Evolutionary conservation across 1,140 invertebrate species (phyloP).

Genomic region (Gonatopus flavifemur): DNA sequence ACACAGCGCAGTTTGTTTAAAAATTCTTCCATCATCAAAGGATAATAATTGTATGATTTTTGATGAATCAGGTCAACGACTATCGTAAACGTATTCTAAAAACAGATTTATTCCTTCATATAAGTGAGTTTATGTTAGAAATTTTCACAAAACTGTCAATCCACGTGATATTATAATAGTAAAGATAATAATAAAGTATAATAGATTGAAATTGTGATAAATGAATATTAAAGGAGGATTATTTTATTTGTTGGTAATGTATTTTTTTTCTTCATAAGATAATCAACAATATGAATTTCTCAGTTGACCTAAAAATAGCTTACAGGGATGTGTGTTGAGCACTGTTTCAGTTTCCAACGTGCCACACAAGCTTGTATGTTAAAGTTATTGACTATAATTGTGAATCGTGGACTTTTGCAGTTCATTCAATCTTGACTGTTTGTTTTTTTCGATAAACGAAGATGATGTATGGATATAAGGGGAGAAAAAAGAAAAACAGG

Average conservation of each 20-base stretch:
- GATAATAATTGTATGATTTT: not conserved
- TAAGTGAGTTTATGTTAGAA: not conserved
- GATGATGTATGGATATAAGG: too few relatives aligned
- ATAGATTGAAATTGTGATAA: too few relatives aligned
- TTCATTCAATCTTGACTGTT: constrained; percentile 16
- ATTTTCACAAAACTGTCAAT: not conserved
- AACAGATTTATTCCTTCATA: not conserved
- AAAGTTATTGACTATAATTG: constrained; percentile 37
- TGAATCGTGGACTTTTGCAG: constrained; percentile 32
- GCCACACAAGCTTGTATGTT: constrained; percentile 22
- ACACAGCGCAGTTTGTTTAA: not conserved
- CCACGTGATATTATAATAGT: not conserved
- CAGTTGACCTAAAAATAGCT: constrained; percentile 25
- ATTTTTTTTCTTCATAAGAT: constrained; percentile 39
- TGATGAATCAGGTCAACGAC: not conserved
- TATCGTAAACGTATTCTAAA: not conserved
- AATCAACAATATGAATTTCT: constrained; percentile 29
- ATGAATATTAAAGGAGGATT: constrained; percentile 31
- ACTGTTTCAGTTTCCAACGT: constrained; percentile 19
- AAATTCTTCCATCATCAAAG: not conserved
- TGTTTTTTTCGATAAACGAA: constrained; percentile 23
- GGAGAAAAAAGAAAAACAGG: too few relatives aligned
- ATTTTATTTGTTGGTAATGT: constrained; percentile 34
- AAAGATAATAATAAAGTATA: constrained; percentile 31
- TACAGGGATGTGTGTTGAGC: constrained; percentile 23